Evolutionary conservation across 1,140 invertebrate species (phyloP).

Genomic region (Calephelis virginiensis): DNA sequence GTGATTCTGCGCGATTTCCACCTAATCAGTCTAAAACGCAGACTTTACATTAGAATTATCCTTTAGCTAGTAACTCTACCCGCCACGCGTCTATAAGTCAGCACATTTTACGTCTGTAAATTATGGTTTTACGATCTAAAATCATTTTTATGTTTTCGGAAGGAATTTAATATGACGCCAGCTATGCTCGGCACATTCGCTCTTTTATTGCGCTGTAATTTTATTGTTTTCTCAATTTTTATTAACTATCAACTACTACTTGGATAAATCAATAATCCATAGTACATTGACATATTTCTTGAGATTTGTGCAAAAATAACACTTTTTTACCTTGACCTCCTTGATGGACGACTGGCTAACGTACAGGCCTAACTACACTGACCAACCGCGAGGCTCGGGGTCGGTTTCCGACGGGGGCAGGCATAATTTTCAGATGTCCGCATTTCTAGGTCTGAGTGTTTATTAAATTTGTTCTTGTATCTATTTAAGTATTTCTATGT

Average conservation of each 20-base stretch:
- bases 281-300: neutral
- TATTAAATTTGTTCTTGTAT: too few species aligned
- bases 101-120: conserved; percentile 77
- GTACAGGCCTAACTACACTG: too few species aligned
- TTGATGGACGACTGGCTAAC: too few species aligned
- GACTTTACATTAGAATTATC: conserved; percentile 34
- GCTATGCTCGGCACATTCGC: conserved; percentile 70
- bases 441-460: too few species aligned
- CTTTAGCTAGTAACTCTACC: conserved; percentile 15
- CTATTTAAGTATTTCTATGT: too few species aligned
- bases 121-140: conserved; percentile 78
- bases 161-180: conserved; percentile 75
- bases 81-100: conserved; percentile 57
- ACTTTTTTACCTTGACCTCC: too few species aligned
- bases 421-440: too few species aligned
- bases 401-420: too few species aligned
- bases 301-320: too few species aligned
- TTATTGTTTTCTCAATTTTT: conserved; percentile 78
- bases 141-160: conserved; percentile 78
- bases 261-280: conserved; percentile 13
- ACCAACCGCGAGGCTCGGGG: too few species aligned
- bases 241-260: conserved; percentile 71
- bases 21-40: conserved; percentile 34
- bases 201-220: conserved; percentile 76
- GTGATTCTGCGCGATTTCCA: conserved; percentile 24